Evolutionary conservation across 2,888 invertebrate genomes (phyloP).

Genomic region (Myathropa florea): DNA sequence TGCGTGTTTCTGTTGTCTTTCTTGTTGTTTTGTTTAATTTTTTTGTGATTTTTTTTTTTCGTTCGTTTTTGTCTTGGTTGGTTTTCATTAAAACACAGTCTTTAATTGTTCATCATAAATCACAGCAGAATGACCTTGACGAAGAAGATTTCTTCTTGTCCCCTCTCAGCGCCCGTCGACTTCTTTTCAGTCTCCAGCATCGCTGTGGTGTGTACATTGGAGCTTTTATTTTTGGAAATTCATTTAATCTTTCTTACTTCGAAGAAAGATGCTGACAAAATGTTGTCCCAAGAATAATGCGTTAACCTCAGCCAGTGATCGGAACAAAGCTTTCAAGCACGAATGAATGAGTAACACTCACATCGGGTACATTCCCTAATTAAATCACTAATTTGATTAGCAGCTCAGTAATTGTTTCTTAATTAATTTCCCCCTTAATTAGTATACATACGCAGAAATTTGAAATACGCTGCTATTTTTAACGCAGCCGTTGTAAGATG

Average conservation of each 20-base stretch:
- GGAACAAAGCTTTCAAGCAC: background rate
- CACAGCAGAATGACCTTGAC: conserved; percentile 64
- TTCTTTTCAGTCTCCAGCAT: too few relatives aligned
- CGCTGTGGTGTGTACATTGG: conserved; percentile 2
- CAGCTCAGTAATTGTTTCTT: conserved; percentile 3
- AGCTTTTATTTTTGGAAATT: conserved; percentile 40
- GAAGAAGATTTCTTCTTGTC: conserved; percentile 22
- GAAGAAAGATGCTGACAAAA: conserved; percentile 14
- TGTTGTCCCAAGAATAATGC: conserved; percentile 13
- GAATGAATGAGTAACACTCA: conserved; percentile 5
- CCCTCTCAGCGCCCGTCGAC: background rate
- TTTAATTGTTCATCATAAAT: conserved; percentile 61
- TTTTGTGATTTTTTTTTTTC: background rate
- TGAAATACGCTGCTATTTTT: background rate
- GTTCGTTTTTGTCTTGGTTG: too few relatives aligned
- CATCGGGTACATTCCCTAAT: background rate
- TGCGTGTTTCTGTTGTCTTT: conserved; percentile 1
- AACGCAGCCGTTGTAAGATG: background rate
- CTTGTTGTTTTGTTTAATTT: background rate
- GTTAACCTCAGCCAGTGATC: conserved; percentile 6
- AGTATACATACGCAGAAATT: conserved; percentile 14
- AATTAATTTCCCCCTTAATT: background rate
- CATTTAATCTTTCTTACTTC: conserved; percentile 21
- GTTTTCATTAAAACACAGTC: conserved; percentile 29
- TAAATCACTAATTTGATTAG: conserved; percentile 36